Percentiles rank a stretch among this genome's conserved stretches.
These are phyloP conservation scores for Notamacropus eugenii DNA, from an alignment of 2,797 vertebrate genomes.

Conservation along the genomic window DNA sequence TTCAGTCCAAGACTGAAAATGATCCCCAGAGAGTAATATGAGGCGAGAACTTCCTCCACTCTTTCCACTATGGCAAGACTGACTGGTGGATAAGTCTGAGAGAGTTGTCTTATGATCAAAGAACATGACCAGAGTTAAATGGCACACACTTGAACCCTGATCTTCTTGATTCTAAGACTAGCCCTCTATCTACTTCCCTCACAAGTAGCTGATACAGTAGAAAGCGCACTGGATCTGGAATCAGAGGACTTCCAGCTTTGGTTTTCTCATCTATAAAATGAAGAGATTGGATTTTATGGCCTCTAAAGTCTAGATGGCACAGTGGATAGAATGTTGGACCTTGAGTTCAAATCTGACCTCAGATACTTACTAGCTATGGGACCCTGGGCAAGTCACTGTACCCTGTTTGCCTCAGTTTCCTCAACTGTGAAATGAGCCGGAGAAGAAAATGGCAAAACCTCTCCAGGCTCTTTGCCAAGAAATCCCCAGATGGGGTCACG, in stretches of 20 bases:
- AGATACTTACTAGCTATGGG: neutral
- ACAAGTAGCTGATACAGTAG: neutral
- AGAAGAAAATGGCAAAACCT: too few relatives aligned
- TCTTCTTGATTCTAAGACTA: neutral
- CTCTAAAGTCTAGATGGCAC: neutral
- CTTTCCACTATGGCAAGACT: neutral
- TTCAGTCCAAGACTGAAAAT: neutral
- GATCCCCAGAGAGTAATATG: neutral
- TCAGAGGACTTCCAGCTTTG: neutral
- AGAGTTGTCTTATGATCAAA: neutral
- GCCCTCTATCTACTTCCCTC: neutral
- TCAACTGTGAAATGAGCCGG: too few relatives aligned
- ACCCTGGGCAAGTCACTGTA: neutral
- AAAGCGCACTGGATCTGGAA: neutral
- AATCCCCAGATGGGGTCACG: too few relatives aligned
- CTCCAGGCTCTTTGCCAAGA: too few relatives aligned
- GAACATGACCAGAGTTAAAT: neutral
- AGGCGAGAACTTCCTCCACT: neutral
- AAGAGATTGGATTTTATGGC: neutral
- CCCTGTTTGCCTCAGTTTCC: neutral
- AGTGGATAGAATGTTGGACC: neutral
- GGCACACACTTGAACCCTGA: neutral
- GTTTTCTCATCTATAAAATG: neutral
- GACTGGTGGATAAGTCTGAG: neutral
- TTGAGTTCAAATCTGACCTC: neutral